Percentiles rank a stretch among this genome's conserved stretches.
These are phyloP conservation scores for Troides oblongomaculatus DNA, from an alignment of 2,888 invertebrate species.

Conservation along the genomic window DNA sequence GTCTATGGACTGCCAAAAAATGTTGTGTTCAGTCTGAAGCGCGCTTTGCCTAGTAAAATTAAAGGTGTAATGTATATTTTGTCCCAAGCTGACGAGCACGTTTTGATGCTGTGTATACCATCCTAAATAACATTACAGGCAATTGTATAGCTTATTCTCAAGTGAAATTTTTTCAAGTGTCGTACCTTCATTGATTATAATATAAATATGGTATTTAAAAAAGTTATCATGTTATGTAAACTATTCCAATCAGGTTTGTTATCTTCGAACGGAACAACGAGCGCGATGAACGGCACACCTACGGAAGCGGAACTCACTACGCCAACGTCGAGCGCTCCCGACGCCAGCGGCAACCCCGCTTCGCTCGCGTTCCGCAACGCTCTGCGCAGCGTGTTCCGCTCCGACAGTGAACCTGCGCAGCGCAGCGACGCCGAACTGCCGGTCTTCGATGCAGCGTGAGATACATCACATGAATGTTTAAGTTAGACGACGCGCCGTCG, in stretches of 20 bases:
- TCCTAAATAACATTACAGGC: too few relatives aligned
- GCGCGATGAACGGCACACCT: conserved; percentile 58
- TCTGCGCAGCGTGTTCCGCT: conserved; percentile 65
- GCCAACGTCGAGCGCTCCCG: conserved; percentile 67
- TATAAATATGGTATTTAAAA: background rate
- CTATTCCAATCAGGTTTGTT: conserved; percentile 19
- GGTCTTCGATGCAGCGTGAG: conserved; percentile 66
- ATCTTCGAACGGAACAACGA: conserved; percentile 41
- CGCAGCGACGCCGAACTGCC: conserved; percentile 56
- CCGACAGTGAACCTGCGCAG: conserved; percentile 53
- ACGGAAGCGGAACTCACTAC: conserved; percentile 69
- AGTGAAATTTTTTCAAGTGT: too few relatives aligned
- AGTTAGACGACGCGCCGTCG: too few relatives aligned
- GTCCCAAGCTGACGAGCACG: too few relatives aligned
- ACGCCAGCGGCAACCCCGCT: conserved; percentile 51
- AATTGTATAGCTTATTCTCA: too few relatives aligned
- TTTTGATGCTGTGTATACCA: too few relatives aligned
- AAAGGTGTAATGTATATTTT: too few relatives aligned
- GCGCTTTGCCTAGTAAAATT: too few relatives aligned
- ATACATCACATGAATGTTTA: conserved; percentile 21
- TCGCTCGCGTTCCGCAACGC: conserved; percentile 68
- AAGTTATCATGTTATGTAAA: background rate
- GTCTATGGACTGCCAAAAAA: too few relatives aligned
- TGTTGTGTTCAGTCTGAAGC: too few relatives aligned
- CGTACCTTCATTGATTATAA: background rate